phyloP scores from a whole-genome alignment of 1,140 invertebrate genomes.

The Eriosoma lanigerum region DNA sequence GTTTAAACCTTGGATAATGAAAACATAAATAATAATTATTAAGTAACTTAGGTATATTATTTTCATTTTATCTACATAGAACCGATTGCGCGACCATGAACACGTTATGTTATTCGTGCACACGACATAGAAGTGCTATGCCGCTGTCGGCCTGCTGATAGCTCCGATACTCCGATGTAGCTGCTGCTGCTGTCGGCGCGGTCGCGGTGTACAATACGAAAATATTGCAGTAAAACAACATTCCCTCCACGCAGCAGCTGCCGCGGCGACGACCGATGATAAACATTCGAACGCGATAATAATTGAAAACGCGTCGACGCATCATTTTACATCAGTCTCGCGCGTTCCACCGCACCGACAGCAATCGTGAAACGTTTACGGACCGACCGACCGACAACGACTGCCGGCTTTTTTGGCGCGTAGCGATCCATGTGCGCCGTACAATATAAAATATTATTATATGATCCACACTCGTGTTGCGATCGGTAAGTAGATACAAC shows the following conservation, averaged over 20 bases:
- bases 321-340: background rate
- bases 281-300: background rate
- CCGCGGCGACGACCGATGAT: background rate
- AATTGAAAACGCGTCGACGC: background rate
- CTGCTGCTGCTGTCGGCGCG: background rate
- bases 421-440: background rate
- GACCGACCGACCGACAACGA: background rate
- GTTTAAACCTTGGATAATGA: too few relatives aligned
- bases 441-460: background rate
- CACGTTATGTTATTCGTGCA: too few relatives aligned
- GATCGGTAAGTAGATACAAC: too few relatives aligned
- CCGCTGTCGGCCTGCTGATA: too few relatives aligned
- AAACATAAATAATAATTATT: too few relatives aligned
- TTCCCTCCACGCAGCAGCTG: background rate
- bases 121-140: background rate
- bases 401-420: background rate
- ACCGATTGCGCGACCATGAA: too few relatives aligned
- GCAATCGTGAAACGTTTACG: background rate
- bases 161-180: background rate
- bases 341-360: background rate
- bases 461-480: too few relatives aligned
- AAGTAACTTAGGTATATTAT: too few relatives aligned
- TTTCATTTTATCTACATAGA: too few relatives aligned
- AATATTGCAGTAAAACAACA: constrained; percentile 15
- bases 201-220: too few relatives aligned